Percentiles rank a stretch among this genome's conserved stretches.
Evolutionary conservation across 2,797 vertebrate species (phyloP).

Genomic region (Loriculus beryllinus): DNA sequence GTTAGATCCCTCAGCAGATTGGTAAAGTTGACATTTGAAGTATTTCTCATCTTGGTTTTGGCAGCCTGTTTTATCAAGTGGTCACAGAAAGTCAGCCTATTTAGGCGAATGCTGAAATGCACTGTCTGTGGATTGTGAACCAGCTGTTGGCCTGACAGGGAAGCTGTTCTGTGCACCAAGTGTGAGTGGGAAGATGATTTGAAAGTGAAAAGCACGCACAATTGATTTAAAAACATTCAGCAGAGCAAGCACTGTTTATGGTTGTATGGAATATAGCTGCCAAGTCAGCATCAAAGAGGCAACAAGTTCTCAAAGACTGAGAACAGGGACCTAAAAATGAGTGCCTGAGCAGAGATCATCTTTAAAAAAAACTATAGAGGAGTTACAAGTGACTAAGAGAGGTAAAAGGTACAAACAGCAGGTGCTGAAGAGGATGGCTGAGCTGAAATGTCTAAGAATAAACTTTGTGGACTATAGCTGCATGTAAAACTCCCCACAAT

Average conservation of each 20-base stretch:
- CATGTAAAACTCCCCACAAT: neutral
- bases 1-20: neutral
- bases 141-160: neutral
- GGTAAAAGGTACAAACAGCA: neutral
- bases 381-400: neutral
- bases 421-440: neutral
- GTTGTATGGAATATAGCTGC: neutral
- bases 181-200: neutral
- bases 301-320: neutral
- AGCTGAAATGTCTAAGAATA: neutral
- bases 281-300: neutral
- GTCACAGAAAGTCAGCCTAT: neutral
- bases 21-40: neutral
- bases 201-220: neutral
- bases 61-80: neutral
- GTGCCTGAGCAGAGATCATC: neutral
- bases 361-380: neutral
- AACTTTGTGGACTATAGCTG: neutral
- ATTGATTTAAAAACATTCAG: neutral
- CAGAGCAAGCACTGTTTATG: neutral
- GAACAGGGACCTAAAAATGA: neutral
- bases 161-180: neutral
- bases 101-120: neutral
- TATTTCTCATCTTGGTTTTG: neutral
- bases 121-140: neutral